Conservation (phyloP, 1,140 invertebrate species). For the Cataglyphis hispanica region DNA sequence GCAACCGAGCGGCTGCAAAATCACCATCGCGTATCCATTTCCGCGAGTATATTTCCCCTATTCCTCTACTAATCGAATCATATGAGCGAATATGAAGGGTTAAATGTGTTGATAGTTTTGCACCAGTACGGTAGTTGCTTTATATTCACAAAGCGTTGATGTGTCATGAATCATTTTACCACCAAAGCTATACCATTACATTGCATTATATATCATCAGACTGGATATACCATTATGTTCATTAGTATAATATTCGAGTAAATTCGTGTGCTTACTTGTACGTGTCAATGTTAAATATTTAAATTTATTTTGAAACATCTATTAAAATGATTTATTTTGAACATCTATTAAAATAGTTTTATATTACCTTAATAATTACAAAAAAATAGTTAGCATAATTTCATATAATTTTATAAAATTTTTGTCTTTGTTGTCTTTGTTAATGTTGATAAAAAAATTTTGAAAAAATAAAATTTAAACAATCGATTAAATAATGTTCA, state of each 20-base stretch:
- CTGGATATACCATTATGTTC: not conserved
- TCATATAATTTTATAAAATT: too few species aligned
- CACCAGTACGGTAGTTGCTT: not conserved
- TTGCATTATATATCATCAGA: not conserved
- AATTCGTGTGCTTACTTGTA: not conserved
- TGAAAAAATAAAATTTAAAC: not conserved
- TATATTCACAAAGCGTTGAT: not conserved
- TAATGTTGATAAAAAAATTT: not conserved
- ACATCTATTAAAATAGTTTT: not conserved
- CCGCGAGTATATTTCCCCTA: conserved; percentile 57
- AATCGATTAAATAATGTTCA: not conserved
- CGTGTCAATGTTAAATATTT: not conserved
- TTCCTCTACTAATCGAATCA: conserved; percentile 57
- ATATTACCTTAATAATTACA: not conserved
- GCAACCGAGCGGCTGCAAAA: conserved; percentile 48
- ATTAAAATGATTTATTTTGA: not conserved
- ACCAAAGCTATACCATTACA: not conserved
- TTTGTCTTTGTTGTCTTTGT: not conserved
- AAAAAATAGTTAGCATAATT: not conserved
- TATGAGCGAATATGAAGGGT: conserved; percentile 58
- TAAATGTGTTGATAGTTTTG: conserved; percentile 60
- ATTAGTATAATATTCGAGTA: conserved; percentile 28
- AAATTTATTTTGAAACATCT: not conserved
- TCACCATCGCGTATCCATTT: conserved; percentile 67
- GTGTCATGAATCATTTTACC: not conserved